These are phyloP conservation scores for Gavia stellata DNA, from an alignment of 2,113 vertebrate genomes.

Conservation along the genomic window DNA sequence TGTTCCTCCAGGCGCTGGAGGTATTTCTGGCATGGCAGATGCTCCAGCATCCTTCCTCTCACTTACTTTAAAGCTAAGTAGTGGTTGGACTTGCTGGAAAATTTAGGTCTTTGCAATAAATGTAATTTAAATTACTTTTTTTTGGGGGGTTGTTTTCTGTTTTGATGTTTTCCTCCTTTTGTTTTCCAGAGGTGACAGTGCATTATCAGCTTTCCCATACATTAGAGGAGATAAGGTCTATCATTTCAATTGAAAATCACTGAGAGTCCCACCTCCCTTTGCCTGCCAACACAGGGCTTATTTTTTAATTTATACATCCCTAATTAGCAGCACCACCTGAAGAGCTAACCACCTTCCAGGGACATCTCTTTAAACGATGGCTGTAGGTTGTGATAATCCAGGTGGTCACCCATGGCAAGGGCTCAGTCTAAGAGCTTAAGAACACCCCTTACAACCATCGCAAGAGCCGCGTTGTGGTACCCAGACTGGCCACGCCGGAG, in stretches of 20 bases:
- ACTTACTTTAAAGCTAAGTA: neutral
- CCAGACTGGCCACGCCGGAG: neutral
- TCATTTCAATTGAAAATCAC: neutral
- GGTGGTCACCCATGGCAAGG: neutral
- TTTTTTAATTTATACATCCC: neutral
- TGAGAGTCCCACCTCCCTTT: neutral
- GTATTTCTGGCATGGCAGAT: neutral
- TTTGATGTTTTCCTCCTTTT: neutral
- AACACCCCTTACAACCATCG: rapidly evolving
- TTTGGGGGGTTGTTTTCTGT: neutral
- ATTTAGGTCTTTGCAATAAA: neutral
- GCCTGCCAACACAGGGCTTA: neutral
- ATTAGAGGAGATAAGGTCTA: neutral
- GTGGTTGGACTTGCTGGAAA: neutral
- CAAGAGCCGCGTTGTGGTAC: too few species aligned
- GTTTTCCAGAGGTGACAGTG: neutral
- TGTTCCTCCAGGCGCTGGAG: neutral
- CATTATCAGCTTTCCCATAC: neutral
- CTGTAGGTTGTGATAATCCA: neutral
- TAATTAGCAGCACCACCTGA: neutral
- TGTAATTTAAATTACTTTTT: neutral
- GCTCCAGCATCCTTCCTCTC: neutral
- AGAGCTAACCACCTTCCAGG: neutral
- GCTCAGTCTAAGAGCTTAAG: neutral
- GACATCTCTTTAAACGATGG: rapidly evolving